These are phyloP conservation scores for Sarcophaga rosellei DNA, from an alignment of 2,888 invertebrate species.

Conservation along the genomic window DNA sequence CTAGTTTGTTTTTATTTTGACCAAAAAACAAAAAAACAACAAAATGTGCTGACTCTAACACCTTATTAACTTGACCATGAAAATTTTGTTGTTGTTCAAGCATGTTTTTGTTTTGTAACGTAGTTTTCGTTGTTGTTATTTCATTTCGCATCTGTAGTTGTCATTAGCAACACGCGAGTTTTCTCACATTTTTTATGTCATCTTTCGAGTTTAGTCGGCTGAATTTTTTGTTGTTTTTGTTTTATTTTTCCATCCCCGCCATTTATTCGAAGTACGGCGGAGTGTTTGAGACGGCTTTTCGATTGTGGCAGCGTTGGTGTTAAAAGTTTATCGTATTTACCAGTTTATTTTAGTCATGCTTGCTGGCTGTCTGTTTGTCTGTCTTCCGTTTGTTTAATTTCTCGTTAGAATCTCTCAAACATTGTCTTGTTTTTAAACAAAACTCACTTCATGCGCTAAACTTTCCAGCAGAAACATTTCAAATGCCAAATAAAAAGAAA, in stretches of 20 bases:
- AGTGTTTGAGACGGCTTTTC: neutral
- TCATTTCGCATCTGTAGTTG: constrained; percentile 30
- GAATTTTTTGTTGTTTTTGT: neutral
- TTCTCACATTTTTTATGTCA: constrained; percentile 45
- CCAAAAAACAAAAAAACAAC: neutral
- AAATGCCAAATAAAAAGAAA: neutral
- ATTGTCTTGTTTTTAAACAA: neutral
- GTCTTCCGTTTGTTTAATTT: neutral
- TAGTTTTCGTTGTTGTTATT: constrained; percentile 7
- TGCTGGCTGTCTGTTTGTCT: neutral
- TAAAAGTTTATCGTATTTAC: constrained; percentile 13
- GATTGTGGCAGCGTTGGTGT: neutral
- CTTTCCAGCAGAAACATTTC: neutral
- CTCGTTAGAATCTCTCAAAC: neutral
- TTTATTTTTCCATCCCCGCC: no score
- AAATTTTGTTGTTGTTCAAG: constrained; percentile 46
- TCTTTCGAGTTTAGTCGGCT: neutral
- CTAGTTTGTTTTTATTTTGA: constrained; percentile 12
- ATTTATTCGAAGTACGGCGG: neutral
- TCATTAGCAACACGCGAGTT: constrained; percentile 62
- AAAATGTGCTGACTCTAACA: constrained; percentile 40
- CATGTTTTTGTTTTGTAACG: constrained; percentile 7
- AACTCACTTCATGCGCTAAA: neutral
- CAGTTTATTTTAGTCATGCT: constrained; percentile 1
- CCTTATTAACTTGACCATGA: constrained; percentile 67